Base-by-base conservation (phyloP, 2,797 vertebrate species). In the Melanotaenia nigrans region DNA sequence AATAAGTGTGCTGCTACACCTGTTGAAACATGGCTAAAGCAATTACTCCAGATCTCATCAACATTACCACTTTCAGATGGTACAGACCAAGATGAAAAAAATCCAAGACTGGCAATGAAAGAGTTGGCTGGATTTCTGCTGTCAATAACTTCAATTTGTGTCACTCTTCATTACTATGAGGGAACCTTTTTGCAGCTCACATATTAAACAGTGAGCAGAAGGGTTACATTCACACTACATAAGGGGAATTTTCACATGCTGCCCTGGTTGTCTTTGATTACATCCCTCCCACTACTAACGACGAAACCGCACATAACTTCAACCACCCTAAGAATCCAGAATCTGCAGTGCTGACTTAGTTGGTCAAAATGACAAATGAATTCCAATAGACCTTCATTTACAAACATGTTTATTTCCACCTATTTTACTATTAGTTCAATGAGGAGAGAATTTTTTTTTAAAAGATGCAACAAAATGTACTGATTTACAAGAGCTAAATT, bases 331-430 rank as follows among this genome's bases (percentile, higher is more conserved):
- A 22, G 20, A 51, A 51, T 22, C 47, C n/a, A 22, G n/a, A 51
- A 12, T 51, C 47, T n/a, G 24, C 12, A 28, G 24, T 7, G 5
- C 22, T 16, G 25, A 55, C 2, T 3, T 18, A 30, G 54, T 55
- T 30, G 10, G 1, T 55, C 14, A 30, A 24, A 25, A 5, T 28
- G 51, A 28, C 24, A 54, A 28, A 54, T 54, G 24, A 54, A 54
- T 14, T 56, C 16, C 7, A 32, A 18, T 3, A 32, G 16, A 30
- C 28, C 28, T 56, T 32, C 14, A 56, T 56, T 32, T 18, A 56
- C 16, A 56, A 30, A 56, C 54, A 32, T 56, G 54, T 56, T 56
- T 30, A 56, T 56, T 56, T 55, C 53, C 25, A 55, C 5, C 13
- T 13, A 55, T 55, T 18, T 56, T 20, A 56, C 28, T 18, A 20